Percentiles rank a stretch among this genome's conserved stretches.
These are phyloP conservation scores for Scaptomyza montana DNA, from an alignment of 1,140 invertebrate species.

Conservation along the genomic window DNA sequence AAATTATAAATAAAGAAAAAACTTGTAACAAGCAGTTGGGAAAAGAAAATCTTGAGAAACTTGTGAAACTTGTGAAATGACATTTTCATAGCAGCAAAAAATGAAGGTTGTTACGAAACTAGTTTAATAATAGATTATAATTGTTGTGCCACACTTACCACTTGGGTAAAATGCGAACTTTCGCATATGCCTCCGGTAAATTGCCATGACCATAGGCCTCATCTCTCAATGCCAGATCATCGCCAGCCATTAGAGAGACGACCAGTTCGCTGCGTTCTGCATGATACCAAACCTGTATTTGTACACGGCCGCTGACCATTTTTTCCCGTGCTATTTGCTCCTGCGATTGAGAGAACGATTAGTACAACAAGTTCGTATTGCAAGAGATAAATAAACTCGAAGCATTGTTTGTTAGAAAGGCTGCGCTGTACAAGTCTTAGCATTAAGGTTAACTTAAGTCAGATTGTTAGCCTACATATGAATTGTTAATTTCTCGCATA, in stretches of 20 bases:
- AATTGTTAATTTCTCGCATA: conserved; percentile 45
- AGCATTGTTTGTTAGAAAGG: background rate
- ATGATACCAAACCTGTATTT: conserved; percentile 94
- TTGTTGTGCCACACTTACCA: conserved; percentile 86
- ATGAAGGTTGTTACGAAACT: background rate
- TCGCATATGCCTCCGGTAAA: conserved; percentile 92
- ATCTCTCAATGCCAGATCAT: conserved; percentile 91
- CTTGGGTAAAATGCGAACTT: conserved; percentile 90
- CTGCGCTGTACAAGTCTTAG: conserved; percentile 27
- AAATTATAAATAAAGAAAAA: background rate
- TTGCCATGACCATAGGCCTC: conserved; percentile 89
- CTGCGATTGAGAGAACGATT: conserved; percentile 78
- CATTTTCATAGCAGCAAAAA: too few relatives aligned
- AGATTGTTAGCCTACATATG: conserved; percentile 32
- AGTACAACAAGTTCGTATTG: conserved; percentile 25
- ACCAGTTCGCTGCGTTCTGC: conserved; percentile 91
- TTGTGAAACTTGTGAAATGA: too few relatives aligned
- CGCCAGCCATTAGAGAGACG: conserved; percentile 92
- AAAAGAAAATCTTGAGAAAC: too few relatives aligned
- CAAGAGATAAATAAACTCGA: conserved; percentile 7
- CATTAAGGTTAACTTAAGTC: conserved; percentile 18
- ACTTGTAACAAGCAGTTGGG: background rate
- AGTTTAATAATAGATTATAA: background rate
- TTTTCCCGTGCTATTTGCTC: conserved; percentile 90
- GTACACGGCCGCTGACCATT: conserved; percentile 90